These are phyloP conservation scores for Ameiurus melas DNA, from an alignment of 2,113 vertebrate species.

Conservation along the genomic window DNA sequence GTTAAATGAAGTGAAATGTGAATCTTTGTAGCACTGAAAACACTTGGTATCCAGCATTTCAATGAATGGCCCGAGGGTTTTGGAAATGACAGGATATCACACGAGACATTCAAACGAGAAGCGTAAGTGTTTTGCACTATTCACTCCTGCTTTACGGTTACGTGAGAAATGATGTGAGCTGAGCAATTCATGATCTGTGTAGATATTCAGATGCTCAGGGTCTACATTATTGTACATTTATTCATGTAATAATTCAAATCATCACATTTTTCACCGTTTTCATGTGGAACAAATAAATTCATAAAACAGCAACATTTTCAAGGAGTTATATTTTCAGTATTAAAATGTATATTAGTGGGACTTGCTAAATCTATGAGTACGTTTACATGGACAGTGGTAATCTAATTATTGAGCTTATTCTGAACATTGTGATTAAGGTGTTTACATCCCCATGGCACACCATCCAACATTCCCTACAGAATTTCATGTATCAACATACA, in stretches of 20 bases:
- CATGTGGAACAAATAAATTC: not conserved
- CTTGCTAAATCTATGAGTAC: not conserved
- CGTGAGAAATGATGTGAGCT: not conserved
- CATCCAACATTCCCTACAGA: no score
- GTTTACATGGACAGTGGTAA: not conserved
- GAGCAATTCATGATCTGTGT: not conserved
- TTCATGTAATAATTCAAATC: not conserved
- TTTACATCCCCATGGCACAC: no score
- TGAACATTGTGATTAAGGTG: no score
- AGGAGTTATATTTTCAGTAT: not conserved
- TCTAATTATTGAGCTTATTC: no score
- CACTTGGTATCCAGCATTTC: slow-evolving; percentile 67
- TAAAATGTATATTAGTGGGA: not conserved
- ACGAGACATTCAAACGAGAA: slow-evolving; percentile 67
- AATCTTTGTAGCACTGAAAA: slow-evolving; percentile 64
- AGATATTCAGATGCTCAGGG: not conserved
- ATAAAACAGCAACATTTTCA: not conserved
- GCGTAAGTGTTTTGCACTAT: slow-evolving; percentile 64
- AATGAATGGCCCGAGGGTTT: slow-evolving; percentile 65
- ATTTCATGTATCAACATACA: no score
- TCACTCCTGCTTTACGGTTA: not conserved
- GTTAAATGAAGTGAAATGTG: slow-evolving; percentile 6
- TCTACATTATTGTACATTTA: not conserved
- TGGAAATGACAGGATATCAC: slow-evolving; percentile 67
- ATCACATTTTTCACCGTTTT: not conserved